Base-by-base conservation (phyloP, 1,140 invertebrate genomes). In the Babylonia areolata region DNA sequence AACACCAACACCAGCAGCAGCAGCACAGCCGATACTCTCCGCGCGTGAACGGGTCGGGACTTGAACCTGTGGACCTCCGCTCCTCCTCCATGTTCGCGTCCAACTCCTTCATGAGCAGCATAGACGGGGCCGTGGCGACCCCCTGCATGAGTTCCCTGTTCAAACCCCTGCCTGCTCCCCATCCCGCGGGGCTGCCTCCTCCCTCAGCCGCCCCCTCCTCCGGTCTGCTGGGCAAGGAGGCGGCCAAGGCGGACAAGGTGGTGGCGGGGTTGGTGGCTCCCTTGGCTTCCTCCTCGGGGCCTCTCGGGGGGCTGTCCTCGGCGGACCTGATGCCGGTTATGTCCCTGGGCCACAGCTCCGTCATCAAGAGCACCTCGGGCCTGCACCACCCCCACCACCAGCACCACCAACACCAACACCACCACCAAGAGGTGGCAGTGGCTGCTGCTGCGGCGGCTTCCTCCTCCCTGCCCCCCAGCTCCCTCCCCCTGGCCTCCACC, bases 11-110 rank as follows among this genome's bases (percentile, higher is more conserved):
- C n/a, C n/a, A n/a, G n/a, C n/a, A n/a, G n/a, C 78, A 92, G 81
- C 86, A 89, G 71, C 90, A 90, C 82, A 91, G 92, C 33, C 82
- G 89, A 80, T 88, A 91, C 73, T 84, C 89, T 42, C 87, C 89
- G 37, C 78, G 91, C 39, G 80, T 93, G 17, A 91, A 91, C 77
- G 90, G 89, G 17, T 23, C 87, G 23, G 79, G 87, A 28, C 84
- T 92, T 40, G 91, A 93, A 81, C 90, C 91, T 11, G 91, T 93
- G 73, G 92, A 93, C 85, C 88, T 92, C 12, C 81, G 92, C 64
- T 90, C 91, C 6, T 89, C 92, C 2, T 87, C 91, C 64, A 88
- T 93, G 88, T 92, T 91, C 64, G 89, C 88, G 85, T 35, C 87
- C 33, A 89, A 87, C 42, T 86, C 87, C 23, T 89, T 87, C 78